Conservation (phyloP, 1,140 invertebrate genomes). For the Limonius californicus region DNA sequence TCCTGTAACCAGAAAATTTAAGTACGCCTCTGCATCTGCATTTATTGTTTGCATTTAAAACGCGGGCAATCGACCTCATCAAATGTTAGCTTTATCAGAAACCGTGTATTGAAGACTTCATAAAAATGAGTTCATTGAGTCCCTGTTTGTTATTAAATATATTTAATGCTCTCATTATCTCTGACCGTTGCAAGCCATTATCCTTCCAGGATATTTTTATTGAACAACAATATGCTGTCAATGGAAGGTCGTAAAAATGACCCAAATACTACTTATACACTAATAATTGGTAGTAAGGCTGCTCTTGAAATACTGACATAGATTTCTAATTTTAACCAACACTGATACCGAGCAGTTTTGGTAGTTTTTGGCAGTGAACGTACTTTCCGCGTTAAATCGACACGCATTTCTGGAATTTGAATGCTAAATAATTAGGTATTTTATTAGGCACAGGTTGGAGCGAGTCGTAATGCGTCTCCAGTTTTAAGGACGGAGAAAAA, state of each 20-base stretch:
- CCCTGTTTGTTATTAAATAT: neutral
- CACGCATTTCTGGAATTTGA: too few relatives aligned
- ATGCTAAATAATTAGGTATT: too few relatives aligned
- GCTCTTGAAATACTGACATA: neutral
- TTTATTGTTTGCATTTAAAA: neutral
- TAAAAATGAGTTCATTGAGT: neutral
- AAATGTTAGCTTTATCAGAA: too few relatives aligned
- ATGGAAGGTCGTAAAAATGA: conserved; percentile 1
- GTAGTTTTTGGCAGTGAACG: too few relatives aligned
- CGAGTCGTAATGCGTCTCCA: too few relatives aligned
- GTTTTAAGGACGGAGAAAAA: too few relatives aligned
- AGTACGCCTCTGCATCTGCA: too few relatives aligned
- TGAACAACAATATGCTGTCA: neutral
- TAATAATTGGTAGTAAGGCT: neutral
- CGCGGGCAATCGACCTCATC: too few relatives aligned
- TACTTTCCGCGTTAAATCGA: too few relatives aligned
- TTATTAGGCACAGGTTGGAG: too few relatives aligned
- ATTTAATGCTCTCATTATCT: neutral
- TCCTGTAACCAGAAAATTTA: too few relatives aligned
- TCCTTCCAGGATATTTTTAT: neutral
- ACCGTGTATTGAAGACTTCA: neutral
- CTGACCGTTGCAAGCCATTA: neutral
- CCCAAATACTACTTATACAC: neutral
- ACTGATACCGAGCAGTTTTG: neutral
- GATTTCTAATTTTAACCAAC: neutral